A percentile compares a stretch with the other conserved stretches of the same genome.
Evolutionary conservation across 2,888 invertebrate genomes (phyloP).

Genomic region (Osmoderma eremita): DNA sequence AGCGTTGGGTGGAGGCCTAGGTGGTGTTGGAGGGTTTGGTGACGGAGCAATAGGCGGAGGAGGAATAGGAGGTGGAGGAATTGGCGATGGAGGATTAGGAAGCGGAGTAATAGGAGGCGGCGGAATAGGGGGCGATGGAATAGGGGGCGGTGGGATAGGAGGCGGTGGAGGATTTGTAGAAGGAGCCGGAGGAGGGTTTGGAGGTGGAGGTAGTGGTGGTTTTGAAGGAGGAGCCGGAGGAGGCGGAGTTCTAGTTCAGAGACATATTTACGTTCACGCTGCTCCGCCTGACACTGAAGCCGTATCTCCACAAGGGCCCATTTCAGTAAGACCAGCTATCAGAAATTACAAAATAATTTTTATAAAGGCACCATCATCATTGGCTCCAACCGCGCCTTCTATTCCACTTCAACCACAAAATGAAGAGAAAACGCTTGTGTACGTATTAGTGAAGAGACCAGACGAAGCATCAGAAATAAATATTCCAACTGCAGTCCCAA

Average conservation of each 20-base stretch:
- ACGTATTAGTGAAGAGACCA: conserved; percentile 89
- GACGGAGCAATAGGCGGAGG: conserved; percentile 52
- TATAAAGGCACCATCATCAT: conserved; percentile 77
- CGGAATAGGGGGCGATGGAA: conserved; percentile 46
- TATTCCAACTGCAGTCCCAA: conserved; percentile 80
- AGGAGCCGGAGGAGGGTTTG: conserved; percentile 56
- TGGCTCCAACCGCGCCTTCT: conserved; percentile 79
- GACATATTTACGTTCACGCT: conserved; percentile 88
- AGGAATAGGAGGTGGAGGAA: conserved; percentile 48
- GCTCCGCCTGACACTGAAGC: conserved; percentile 85
- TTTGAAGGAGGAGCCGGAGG: conserved; percentile 63
- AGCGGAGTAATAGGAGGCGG: conserved; percentile 45
- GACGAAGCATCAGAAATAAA: conserved; percentile 84
- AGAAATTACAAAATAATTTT: conserved; percentile 86
- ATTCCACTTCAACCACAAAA: conserved; percentile 83
- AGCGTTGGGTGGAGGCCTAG: conserved; percentile 45
- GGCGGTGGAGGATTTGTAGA: conserved; percentile 50
- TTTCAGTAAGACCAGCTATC: conserved; percentile 76
- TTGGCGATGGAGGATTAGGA: conserved; percentile 47
- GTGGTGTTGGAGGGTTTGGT: conserved; percentile 47
- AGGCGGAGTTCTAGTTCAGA: conserved; percentile 73
- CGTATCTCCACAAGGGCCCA: conserved; percentile 70
- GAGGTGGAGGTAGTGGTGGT: conserved; percentile 60
- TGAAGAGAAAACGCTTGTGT: conserved; percentile 88
- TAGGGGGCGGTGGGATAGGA: conserved; percentile 49